Evolutionary conservation across 2,888 invertebrate species (phyloP).

Genomic region (Archips crataeganus): DNA sequence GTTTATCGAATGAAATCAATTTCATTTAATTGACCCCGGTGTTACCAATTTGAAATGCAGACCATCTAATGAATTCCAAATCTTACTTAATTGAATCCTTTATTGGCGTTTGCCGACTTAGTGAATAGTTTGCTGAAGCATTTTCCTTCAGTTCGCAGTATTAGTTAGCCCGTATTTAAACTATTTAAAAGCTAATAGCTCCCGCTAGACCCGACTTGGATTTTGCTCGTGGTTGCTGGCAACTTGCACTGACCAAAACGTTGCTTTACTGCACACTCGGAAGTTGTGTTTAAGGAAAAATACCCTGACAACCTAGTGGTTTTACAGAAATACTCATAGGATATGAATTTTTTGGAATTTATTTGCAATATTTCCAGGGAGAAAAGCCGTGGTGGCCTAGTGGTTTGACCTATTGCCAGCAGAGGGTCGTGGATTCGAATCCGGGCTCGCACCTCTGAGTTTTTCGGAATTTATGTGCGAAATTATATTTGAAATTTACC

Average conservation of each 20-base stretch:
- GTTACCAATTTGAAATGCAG: conserved; percentile 22
- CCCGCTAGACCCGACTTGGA: conserved; percentile 37
- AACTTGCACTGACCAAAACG: neutral
- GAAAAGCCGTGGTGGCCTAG: no score
- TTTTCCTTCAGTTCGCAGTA: conserved; percentile 25
- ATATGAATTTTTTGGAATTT: no score
- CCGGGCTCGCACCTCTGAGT: no score
- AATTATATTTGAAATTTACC: no score
- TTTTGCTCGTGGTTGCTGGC: conserved; percentile 23
- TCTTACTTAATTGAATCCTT: conserved; percentile 40
- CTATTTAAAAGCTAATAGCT: conserved; percentile 40
- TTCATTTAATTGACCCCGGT: conserved; percentile 11
- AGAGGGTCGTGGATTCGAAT: no score
- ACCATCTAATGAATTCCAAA: conserved; percentile 31
- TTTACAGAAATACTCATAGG: neutral
- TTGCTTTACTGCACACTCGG: neutral
- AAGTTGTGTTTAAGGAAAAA: neutral
- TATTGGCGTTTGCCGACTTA: conserved; percentile 39
- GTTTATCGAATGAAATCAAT: conserved; percentile 9
- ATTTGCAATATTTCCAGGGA: no score
- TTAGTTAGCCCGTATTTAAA: conserved; percentile 40
- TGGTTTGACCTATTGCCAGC: no score
- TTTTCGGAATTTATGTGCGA: no score
- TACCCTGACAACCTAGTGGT: neutral
- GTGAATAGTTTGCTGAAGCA: conserved; percentile 36